These are phyloP conservation scores for Drosophila chauvacae DNA, from an alignment of 1,140 invertebrate genomes.

Conservation along the genomic window DNA sequence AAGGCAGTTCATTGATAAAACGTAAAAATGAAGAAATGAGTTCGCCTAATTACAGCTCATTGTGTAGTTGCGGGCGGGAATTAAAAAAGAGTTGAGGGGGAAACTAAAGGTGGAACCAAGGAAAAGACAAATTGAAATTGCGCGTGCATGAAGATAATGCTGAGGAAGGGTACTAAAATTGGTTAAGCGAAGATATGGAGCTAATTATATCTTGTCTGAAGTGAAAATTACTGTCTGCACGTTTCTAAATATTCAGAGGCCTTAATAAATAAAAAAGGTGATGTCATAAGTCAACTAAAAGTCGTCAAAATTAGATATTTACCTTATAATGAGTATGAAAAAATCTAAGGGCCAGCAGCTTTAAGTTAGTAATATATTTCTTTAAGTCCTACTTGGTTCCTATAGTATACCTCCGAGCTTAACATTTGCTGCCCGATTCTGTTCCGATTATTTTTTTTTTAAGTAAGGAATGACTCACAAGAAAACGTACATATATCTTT, in stretches of 20 bases:
- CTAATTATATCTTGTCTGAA: conserved; percentile 13
- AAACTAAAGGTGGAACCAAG: neutral
- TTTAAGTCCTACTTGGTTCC: neutral
- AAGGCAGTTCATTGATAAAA: conserved; percentile 70
- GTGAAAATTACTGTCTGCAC: neutral
- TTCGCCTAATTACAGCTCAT: conserved; percentile 49
- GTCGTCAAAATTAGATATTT: neutral
- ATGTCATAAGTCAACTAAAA: neutral
- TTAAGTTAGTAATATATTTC: too few relatives aligned
- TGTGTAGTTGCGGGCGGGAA: conserved; percentile 36
- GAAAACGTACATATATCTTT: neutral
- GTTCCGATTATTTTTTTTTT: neutral
- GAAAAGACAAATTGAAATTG: conserved; percentile 19
- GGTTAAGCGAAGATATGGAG: too few relatives aligned
- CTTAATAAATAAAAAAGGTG: neutral
- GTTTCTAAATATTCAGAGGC: neutral
- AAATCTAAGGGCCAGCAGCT: neutral
- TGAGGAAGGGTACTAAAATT: neutral
- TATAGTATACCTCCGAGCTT: too few relatives aligned
- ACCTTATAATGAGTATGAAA: too few relatives aligned
- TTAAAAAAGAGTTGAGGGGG: conserved; percentile 9
- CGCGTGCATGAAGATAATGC: neutral
- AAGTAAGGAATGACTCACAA: neutral
- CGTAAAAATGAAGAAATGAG: conserved; percentile 11
- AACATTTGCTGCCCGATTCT: neutral